phyloP scores from a whole-genome alignment of 2,113 vertebrate species.

The Oncorhynchus mykiss region DNA sequence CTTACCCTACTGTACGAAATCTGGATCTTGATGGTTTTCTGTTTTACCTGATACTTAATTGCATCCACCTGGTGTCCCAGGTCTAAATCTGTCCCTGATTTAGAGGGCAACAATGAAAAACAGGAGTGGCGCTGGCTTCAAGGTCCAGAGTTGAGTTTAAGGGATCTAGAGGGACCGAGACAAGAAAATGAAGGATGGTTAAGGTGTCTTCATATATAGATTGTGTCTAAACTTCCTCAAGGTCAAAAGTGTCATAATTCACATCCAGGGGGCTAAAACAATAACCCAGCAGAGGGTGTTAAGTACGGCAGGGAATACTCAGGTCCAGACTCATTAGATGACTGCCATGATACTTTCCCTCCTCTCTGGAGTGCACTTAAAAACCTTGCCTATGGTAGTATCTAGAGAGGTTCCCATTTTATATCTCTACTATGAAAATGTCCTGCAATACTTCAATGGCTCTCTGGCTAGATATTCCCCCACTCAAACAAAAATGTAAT shows the following conservation, averaged over 20 bases:
- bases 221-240: background rate
- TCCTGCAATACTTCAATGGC: constrained; percentile 50
- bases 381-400: constrained; percentile 58
- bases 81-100: too few species aligned
- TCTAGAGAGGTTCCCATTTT: constrained; percentile 56
- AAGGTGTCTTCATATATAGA: background rate
- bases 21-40: too few species aligned
- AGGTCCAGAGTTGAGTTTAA: background rate
- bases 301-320: background rate
- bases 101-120: too few species aligned
- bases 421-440: constrained; percentile 57
- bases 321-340: constrained; percentile 24
- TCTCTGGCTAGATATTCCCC: constrained; percentile 29
- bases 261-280: background rate
- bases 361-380: constrained; percentile 45
- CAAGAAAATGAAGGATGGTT: background rate
- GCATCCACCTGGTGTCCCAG: too few species aligned
- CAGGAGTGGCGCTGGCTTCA: background rate
- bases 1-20: too few species aligned
- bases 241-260: constrained; percentile 6
- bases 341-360: constrained; percentile 11
- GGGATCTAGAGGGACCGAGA: background rate
- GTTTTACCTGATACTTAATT: too few species aligned
- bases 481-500: constrained; percentile 24
- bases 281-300: background rate